These are phyloP conservation scores for Eilema griseolum DNA, from an alignment of 2,888 invertebrate species.

Conservation along the genomic window DNA sequence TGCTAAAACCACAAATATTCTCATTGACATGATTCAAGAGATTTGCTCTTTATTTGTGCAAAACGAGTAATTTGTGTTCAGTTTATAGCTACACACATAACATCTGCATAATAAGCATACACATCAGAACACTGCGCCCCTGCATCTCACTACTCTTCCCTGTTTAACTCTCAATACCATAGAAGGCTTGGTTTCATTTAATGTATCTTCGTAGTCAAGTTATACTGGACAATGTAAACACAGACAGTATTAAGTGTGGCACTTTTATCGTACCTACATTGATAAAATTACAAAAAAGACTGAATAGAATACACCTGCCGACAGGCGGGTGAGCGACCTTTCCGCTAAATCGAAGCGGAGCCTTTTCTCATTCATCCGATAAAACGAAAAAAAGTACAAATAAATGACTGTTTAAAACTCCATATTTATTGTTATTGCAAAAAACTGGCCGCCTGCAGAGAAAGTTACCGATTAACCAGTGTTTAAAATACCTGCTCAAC, in stretches of 20 bases:
- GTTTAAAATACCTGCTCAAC: conserved; percentile 13
- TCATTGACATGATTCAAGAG: too few species aligned
- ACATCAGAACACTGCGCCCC: background rate
- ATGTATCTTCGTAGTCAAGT: too few species aligned
- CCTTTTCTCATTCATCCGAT: conserved; percentile 54
- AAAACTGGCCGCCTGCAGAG: conserved; percentile 44
- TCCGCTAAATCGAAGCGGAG: conserved; percentile 42
- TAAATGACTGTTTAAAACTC: conserved; percentile 26
- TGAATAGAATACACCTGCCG: conserved; percentile 44
- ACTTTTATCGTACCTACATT: background rate
- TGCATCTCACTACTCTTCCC: background rate
- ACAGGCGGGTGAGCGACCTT: conserved; percentile 59
- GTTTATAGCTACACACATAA: too few species aligned
- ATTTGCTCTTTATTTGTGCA: too few species aligned
- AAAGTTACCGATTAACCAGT: conserved; percentile 39
- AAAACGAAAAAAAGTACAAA: conserved; percentile 44
- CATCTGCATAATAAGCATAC: background rate
- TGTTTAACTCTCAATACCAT: background rate
- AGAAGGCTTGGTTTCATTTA: background rate
- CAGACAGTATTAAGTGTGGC: background rate
- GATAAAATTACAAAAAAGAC: background rate
- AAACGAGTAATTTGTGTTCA: too few species aligned
- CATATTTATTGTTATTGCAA: conserved; percentile 50
- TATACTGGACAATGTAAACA: background rate
- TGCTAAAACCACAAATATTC: too few species aligned